Evolutionary conservation across 1,140 invertebrate genomes (phyloP).

Genomic region (Theocolax elegans): DNA sequence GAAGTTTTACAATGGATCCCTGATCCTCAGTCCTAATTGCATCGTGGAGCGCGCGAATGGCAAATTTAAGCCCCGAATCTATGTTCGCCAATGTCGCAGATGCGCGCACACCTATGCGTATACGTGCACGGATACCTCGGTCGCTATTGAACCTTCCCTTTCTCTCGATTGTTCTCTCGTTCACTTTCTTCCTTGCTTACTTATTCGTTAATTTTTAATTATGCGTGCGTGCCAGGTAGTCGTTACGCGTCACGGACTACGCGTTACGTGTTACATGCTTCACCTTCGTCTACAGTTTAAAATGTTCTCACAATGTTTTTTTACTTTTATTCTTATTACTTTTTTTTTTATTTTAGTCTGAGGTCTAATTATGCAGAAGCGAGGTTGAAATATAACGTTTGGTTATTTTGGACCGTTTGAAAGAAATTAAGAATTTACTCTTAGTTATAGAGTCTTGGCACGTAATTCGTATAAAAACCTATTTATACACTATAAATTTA

Average conservation of each 20-base stretch:
- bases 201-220: constrained; percentile 55
- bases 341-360: background rate
- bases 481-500: background rate
- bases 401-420: background rate
- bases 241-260: constrained; percentile 15
- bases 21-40: background rate
- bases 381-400: background rate
- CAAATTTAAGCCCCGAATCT: background rate
- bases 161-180: too few relatives aligned
- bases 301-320: too few relatives aligned
- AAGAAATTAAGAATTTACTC: background rate
- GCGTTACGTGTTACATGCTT: background rate
- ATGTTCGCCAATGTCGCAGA: background rate
- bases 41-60: background rate
- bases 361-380: constrained; percentile 1
- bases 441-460: background rate
- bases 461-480: background rate
- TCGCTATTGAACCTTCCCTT: too few relatives aligned
- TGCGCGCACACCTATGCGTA: background rate
- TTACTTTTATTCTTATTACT: background rate
- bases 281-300: background rate
- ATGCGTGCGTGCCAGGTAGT: constrained; percentile 46
- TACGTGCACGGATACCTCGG: too few relatives aligned
- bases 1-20: background rate
- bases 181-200: too few relatives aligned